A percentile compares a stretch with the other conserved stretches of the same genome.
These are phyloP conservation scores for Grantiella picta DNA, from an alignment of 2,113 vertebrate genomes.

Conservation along the genomic window DNA sequence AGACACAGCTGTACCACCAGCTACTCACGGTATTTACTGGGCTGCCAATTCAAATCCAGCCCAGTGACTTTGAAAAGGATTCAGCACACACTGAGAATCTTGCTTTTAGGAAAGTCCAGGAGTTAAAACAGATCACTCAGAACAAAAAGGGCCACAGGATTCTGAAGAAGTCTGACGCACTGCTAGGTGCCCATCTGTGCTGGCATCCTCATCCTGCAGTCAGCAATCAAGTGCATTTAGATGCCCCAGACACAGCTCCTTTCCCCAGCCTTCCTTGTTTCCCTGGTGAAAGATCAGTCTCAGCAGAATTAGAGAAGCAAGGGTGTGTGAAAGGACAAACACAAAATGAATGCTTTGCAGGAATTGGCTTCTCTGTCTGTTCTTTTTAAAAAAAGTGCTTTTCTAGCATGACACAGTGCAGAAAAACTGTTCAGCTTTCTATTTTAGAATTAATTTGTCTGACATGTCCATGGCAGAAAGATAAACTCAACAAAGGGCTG, in stretches of 20 bases:
- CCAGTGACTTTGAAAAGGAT: background rate
- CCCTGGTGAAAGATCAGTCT: background rate
- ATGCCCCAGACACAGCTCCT: background rate
- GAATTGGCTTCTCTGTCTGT: background rate
- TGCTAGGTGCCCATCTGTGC: rapidly evolving
- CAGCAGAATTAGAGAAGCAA: constrained; percentile 28
- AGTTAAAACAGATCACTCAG: background rate
- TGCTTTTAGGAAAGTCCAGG: background rate
- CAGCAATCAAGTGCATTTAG: background rate
- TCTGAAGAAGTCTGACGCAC: background rate
- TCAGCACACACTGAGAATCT: background rate
- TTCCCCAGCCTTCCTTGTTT: background rate
- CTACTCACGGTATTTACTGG: background rate
- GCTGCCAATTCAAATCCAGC: background rate
- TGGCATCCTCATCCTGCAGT: background rate
- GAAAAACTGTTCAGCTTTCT: background rate
- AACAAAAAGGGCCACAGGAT: background rate
- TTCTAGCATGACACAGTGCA: background rate
- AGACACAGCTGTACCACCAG: background rate
- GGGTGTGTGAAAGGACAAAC: background rate
- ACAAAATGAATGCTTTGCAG: background rate
- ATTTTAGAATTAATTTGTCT: background rate
- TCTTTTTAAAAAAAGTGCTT: background rate
- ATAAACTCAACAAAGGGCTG: background rate
- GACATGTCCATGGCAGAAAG: background rate